Percentiles rank a stretch among this genome's conserved stretches.
These are phyloP conservation scores for Microcebus lehilahytsara DNA, from an alignment of 2,113 vertebrate genomes.

Conservation along the genomic window DNA sequence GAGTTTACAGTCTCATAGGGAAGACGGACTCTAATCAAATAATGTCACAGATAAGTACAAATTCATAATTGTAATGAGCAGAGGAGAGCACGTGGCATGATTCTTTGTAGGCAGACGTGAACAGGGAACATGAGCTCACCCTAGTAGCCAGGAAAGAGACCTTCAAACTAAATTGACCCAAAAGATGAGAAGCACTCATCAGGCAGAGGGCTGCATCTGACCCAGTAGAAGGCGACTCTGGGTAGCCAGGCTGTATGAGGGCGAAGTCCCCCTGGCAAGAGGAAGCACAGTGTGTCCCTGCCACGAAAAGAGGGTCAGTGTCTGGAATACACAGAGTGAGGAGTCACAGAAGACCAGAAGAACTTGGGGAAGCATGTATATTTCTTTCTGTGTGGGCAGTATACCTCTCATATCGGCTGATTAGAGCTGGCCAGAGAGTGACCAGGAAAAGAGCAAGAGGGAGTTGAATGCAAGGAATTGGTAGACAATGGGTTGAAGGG, in stretches of 20 bases:
- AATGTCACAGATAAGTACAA: too few relatives aligned
- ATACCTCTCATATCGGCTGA: neutral
- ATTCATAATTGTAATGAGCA: neutral
- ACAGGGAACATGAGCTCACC: neutral
- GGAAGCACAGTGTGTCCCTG: neutral
- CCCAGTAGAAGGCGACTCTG: neutral
- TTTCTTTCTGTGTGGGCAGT: neutral
- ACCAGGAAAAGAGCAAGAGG: neutral
- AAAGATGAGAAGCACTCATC: neutral
- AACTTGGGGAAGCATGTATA: neutral
- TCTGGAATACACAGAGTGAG: neutral
- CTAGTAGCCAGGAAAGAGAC: neutral
- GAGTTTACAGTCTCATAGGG: neutral
- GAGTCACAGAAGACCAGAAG: neutral
- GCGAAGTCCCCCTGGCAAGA: neutral
- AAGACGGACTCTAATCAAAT: neutral
- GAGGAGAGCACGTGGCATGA: neutral
- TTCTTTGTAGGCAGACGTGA: neutral
- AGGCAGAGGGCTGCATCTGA: neutral
- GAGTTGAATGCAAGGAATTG: neutral
- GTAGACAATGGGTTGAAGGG: neutral
- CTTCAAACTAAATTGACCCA: neutral
- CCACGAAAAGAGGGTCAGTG: neutral
- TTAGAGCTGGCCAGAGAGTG: neutral
- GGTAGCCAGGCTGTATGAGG: too few relatives aligned